These are phyloP conservation scores for Brassicogethes aeneus DNA, from an alignment of 2,888 invertebrate genomes.

Conservation along the genomic window DNA sequence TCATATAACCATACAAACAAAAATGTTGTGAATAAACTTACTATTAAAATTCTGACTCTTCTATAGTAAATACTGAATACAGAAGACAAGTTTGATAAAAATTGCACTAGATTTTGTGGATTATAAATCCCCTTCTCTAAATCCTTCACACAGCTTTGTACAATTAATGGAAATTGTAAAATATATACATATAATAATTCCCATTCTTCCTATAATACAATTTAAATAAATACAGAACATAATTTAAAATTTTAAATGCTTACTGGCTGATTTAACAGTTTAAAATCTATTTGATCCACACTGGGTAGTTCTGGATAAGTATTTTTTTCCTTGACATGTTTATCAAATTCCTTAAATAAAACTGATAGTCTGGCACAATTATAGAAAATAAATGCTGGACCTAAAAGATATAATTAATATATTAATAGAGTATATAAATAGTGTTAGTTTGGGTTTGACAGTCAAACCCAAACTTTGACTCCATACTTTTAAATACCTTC, in stretches of 20 bases:
- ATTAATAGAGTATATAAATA: no score
- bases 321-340: slow-evolving; percentile 45
- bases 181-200: slow-evolving; percentile 58
- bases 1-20: slow-evolving; percentile 3
- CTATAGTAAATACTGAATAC: slow-evolving; percentile 68
- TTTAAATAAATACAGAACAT: slow-evolving; percentile 10
- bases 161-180: slow-evolving; percentile 52
- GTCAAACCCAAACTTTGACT: no score
- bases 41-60: slow-evolving; percentile 58
- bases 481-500: no score
- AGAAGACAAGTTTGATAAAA: slow-evolving; percentile 53
- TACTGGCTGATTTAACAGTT: slow-evolving; percentile 57
- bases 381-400: slow-evolving; percentile 67
- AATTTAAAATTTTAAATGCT: slow-evolving; percentile 10
- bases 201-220: slow-evolving; percentile 65
- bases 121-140: slow-evolving; percentile 46
- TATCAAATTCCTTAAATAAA: slow-evolving; percentile 54
- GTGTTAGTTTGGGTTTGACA: no score
- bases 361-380: slow-evolving; percentile 66
- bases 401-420: slow-evolving; percentile 35
- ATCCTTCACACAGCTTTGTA: slow-evolving; percentile 47
- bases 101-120: slow-evolving; percentile 56
- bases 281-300: slow-evolving; percentile 52
- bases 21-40: no score
- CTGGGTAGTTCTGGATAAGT: slow-evolving; percentile 53